Base-by-base conservation (phyloP, 1,140 invertebrate species). In the Archegozetes longisetosus region DNA sequence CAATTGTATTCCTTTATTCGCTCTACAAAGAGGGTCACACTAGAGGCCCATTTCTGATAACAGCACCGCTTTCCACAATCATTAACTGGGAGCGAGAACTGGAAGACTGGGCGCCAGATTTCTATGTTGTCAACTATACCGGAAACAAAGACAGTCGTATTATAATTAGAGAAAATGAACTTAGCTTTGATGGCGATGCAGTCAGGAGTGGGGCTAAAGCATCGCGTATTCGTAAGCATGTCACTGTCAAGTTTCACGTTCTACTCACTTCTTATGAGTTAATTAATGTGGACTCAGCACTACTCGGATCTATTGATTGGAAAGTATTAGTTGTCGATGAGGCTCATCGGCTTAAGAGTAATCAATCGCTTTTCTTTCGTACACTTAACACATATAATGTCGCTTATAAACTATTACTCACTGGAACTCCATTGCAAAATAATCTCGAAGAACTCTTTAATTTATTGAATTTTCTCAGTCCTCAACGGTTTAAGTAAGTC, bases 51-150 rank as follows among this genome's bases (percentile, higher is more conserved):
- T 99, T 98, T 73, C 75, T 99, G 49, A 88, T 82, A 17, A 88
- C 88, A 48, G 96, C 95, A 26, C 96, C 96, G 0, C 75, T 99
- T 0, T 98, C 95, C 0, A 99, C 96, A 0, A 90, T 99, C 53
- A 98, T 99, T 62, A 99, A 99, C 76, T 99, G 96, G 96, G 96
- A 99, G 72, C 79, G 96, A 75, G 96, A 99, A 75, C 98, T 98
- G 72, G 95, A 99, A 74, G 82, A 91, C 23, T 99, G 96, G 96
- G 93, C 93, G n/a, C 96, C 96, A 1, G 95, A 99, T 71, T 90
- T 99, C 67, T 99, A 99, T 70, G 91, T 92, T 62, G 95, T 99
- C 24, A 99, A 96, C 0, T 99, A 99, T 73, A 88, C 96, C 9
- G 95, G 88, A 66, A 93, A 98, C 72, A 98, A 98, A 74, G 96